phyloP scores from a whole-genome alignment of 2,888 invertebrate genomes.

The Brenthis hecate region DNA sequence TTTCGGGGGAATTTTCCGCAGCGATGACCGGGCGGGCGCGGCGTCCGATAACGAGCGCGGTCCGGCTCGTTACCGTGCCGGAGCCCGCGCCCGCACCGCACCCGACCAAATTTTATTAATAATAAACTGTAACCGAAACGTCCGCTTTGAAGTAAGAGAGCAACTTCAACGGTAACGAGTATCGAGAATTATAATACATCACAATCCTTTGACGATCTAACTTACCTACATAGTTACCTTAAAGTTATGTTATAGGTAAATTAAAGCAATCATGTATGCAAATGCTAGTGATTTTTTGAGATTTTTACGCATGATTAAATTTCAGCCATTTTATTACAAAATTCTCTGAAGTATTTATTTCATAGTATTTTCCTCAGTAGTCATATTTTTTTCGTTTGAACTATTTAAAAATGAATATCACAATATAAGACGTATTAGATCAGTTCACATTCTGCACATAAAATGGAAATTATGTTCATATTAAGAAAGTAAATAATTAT shows the following conservation, averaged over 20 bases:
- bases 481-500: neutral
- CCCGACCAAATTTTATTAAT: constrained; percentile 80
- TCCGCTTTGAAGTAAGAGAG: constrained; percentile 76
- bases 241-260: constrained; percentile 47
- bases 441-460: too few species aligned
- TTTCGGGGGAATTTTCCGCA: constrained; percentile 82
- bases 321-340: neutral
- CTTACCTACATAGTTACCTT: constrained; percentile 45
- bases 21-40: constrained; percentile 70
- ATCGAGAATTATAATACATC: constrained; percentile 70
- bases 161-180: constrained; percentile 78
- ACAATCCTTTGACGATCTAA: constrained; percentile 75
- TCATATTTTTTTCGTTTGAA: too few species aligned
- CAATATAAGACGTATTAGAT: too few species aligned
- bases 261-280: constrained; percentile 29
- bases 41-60: constrained; percentile 53
- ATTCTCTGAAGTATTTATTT: too few species aligned
- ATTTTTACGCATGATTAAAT: constrained; percentile 23
- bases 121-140: constrained; percentile 81
- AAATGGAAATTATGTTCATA: too few species aligned
- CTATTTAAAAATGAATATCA: too few species aligned
- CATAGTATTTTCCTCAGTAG: too few species aligned
- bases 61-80: constrained; percentile 67
- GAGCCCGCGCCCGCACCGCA: constrained; percentile 40
- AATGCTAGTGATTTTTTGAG: constrained; percentile 12